Conservation (phyloP, 1,140 invertebrate species). For the Antheraea mylitta region DNA sequence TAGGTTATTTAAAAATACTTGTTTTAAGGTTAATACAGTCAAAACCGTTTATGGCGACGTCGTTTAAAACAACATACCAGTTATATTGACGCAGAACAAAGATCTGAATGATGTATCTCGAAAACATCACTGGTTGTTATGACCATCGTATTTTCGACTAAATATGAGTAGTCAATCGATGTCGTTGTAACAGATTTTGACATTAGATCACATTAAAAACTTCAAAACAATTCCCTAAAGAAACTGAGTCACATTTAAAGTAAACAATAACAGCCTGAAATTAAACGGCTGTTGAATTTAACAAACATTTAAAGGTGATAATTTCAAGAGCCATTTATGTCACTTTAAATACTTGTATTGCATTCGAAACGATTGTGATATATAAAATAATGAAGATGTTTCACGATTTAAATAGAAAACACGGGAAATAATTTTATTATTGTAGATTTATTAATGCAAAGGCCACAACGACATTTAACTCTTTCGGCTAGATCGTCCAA, state of each 20-base stretch:
- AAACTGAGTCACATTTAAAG: not conserved
- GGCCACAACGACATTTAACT: conserved; percentile 62
- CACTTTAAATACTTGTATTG: conserved; percentile 34
- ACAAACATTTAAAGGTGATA: conserved; percentile 37
- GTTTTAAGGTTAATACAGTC: too few species aligned
- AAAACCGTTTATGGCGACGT: too few species aligned
- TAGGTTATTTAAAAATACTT: too few species aligned
- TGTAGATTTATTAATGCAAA: conserved; percentile 52
- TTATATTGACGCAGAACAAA: too few species aligned
- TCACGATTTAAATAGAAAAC: conserved; percentile 18
- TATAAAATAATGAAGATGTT: conserved; percentile 29
- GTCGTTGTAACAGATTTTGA: too few species aligned
- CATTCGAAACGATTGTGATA: conserved; percentile 16
- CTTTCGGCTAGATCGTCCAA: conserved; percentile 75
- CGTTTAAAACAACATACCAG: too few species aligned
- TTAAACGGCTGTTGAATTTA: conserved; percentile 27
- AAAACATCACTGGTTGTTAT: too few species aligned
- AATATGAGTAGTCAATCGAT: too few species aligned
- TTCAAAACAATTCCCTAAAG: not conserved
- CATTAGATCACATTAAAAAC: not conserved
- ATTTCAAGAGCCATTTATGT: conserved; percentile 39
- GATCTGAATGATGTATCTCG: too few species aligned
- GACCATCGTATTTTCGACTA: too few species aligned
- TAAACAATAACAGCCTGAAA: conserved; percentile 13
- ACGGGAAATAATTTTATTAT: conserved; percentile 44